These are phyloP conservation scores for Acromyrmex charruanus DNA, from an alignment of 1,140 invertebrate species.

Conservation along the genomic window DNA sequence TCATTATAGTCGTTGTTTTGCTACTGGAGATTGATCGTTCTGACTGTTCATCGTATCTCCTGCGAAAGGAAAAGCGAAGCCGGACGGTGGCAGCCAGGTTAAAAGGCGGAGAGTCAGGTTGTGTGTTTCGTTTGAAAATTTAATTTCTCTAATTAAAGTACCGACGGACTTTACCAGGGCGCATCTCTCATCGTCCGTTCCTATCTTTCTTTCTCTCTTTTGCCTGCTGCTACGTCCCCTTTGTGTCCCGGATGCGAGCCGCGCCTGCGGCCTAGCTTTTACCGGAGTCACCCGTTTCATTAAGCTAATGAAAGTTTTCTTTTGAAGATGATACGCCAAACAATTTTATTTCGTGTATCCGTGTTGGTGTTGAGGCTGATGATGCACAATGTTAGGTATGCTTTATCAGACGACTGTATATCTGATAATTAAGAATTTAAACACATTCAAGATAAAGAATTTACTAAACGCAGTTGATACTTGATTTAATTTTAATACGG, in stretches of 20 bases:
- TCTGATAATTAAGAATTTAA: constrained; percentile 38
- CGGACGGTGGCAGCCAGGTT: neutral
- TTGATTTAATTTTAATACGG: neutral
- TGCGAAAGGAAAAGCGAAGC: neutral
- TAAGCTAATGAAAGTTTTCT: constrained; percentile 79
- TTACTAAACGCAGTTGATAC: neutral
- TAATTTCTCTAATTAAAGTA: constrained; percentile 80
- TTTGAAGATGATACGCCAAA: constrained; percentile 72
- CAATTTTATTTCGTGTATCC: constrained; percentile 65
- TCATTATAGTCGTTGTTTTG: constrained; percentile 22
- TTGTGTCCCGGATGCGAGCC: constrained; percentile 64
- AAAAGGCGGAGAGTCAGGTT: constrained; percentile 38
- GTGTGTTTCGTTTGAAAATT: constrained; percentile 79
- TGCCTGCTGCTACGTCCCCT: constrained; percentile 13
- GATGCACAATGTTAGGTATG: neutral
- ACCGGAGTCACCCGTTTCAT: constrained; percentile 77
- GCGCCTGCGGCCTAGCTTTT: constrained; percentile 72
- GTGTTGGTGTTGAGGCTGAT: neutral
- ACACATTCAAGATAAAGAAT: neutral
- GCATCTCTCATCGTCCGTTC: constrained; percentile 53
- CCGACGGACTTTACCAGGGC: constrained; percentile 61
- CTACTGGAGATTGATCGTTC: constrained; percentile 34
- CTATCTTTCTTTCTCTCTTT: neutral
- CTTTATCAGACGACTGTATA: neutral
- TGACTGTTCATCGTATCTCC: constrained; percentile 37